These are phyloP conservation scores for Aphrophora alni DNA, from an alignment of 2,888 invertebrate genomes.

Conservation along the genomic window DNA sequence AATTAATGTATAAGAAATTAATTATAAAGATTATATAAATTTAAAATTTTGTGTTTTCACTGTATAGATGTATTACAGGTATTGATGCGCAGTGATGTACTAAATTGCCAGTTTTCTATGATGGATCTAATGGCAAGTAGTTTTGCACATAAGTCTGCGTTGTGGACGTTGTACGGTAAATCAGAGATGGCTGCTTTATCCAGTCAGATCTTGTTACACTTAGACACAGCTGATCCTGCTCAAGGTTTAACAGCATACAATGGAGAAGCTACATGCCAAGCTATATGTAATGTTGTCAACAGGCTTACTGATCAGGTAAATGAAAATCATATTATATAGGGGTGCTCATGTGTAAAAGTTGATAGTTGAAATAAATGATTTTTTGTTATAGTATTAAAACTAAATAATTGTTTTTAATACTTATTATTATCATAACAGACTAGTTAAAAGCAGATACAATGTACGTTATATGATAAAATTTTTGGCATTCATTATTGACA, in stretches of 20 bases:
- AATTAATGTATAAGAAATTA: too few relatives aligned
- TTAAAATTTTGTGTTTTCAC: too few relatives aligned
- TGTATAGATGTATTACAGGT: conserved; percentile 75
- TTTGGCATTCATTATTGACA: too few relatives aligned
- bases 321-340: too few relatives aligned
- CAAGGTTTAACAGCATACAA: conserved; percentile 63
- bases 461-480: too few relatives aligned
- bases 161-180: conserved; percentile 90
- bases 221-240: conserved; percentile 70
- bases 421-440: too few relatives aligned
- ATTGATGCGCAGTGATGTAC: conserved; percentile 81
- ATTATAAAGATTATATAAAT: too few relatives aligned
- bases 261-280: conserved; percentile 72
- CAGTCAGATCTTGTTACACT: conserved; percentile 78
- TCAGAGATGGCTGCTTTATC: conserved; percentile 82
- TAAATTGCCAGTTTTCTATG: conserved; percentile 85
- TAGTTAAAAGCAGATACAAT: too few relatives aligned
- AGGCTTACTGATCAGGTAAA: conserved; percentile 61
- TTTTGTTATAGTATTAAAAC: too few relatives aligned
- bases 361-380: too few relatives aligned
- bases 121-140: conserved; percentile 81
- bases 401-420: too few relatives aligned
- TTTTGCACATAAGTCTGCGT: conserved; percentile 79
- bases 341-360: too few relatives aligned
- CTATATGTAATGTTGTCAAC: conserved; percentile 71